phyloP scores from a whole-genome alignment of 2,113 vertebrate species.

The Calidris pugnax region DNA sequence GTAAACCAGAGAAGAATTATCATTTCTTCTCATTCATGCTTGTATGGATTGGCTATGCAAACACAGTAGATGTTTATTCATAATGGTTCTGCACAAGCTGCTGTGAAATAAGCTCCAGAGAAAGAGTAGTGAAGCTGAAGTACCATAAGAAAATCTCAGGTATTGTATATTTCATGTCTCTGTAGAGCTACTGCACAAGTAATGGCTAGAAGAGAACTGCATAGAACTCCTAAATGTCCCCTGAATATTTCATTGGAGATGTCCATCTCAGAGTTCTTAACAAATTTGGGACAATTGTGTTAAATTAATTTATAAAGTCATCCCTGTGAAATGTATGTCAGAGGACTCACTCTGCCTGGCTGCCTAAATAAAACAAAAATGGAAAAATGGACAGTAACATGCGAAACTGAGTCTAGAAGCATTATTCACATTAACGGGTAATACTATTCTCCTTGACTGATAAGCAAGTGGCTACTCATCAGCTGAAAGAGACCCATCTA shows the following conservation, averaged over 20 bases:
- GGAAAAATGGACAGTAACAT: background rate
- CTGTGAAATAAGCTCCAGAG: slow-evolving; percentile 9
- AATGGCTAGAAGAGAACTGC: background rate
- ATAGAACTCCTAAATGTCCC: background rate
- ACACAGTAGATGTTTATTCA: background rate
- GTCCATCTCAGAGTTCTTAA: background rate
- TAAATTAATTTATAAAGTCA: background rate
- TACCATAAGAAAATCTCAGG: background rate
- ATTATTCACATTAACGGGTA: background rate
- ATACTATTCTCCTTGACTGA: background rate
- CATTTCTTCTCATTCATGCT: background rate
- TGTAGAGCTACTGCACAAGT: background rate
- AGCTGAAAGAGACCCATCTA: background rate
- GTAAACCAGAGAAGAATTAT: background rate
- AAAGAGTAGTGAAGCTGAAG: background rate
- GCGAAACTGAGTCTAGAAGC: background rate
- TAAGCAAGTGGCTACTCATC: background rate
- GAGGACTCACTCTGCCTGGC: background rate
- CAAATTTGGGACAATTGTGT: background rate
- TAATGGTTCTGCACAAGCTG: background rate
- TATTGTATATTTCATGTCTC: background rate
- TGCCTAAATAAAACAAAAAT: background rate
- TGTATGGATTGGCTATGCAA: background rate
- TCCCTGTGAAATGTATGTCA: background rate
- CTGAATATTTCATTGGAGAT: slow-evolving; percentile 5